Evolutionary conservation across 92 coral and sea anemone species (phyloP), one percentile per base, ranked within the genome.

Genomic region (Umimayanthus chanpuru): DNA sequence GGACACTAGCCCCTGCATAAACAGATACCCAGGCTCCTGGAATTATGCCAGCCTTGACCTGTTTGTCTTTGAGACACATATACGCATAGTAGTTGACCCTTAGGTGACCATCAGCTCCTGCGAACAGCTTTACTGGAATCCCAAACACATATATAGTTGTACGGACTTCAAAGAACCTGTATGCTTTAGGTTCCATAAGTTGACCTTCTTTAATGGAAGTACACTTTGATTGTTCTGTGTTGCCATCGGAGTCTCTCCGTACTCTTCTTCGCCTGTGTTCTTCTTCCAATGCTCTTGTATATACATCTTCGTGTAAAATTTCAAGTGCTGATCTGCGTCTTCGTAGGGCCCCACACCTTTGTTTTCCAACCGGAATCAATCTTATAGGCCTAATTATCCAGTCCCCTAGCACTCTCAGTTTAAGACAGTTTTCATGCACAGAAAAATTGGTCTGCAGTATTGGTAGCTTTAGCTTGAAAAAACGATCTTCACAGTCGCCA

Each of bases 401-500:
- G 26, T 96, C 87, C 23, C 79, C 49, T 32, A 82, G 91, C 2
- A 94, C 91, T 89, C 88, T 91, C 55, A 96, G 85, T 64, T 38
- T 88, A 2, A 93, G 91, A 44, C 98, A 96, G 66, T 96, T 96
- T 53, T 96, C 96, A 53, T 90, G 73, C 18, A 96, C 93, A 4
- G 90, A 89, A 77, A 94, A 96, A 28, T 87, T 89, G 30, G 96
- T 91, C 65, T 91, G 87, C 94, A 97, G 90, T 85, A 97, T 93
- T 40, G 99, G 99, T 56, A 94, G 73, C 67, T 93, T 94, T 0
- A 97, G 81, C 64, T 91, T 88, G 88, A 97, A 97, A 79, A 93
- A 97, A 23, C 98, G 91, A 89, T 97, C 99, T 91, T 97, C 99
- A 88, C 95, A 97, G 83, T 97, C 98, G 0, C 99, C 97, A 40